Evolutionary conservation across 2,113 vertebrate species (phyloP).

Genomic region (Kobus ellipsiprymnus): DNA sequence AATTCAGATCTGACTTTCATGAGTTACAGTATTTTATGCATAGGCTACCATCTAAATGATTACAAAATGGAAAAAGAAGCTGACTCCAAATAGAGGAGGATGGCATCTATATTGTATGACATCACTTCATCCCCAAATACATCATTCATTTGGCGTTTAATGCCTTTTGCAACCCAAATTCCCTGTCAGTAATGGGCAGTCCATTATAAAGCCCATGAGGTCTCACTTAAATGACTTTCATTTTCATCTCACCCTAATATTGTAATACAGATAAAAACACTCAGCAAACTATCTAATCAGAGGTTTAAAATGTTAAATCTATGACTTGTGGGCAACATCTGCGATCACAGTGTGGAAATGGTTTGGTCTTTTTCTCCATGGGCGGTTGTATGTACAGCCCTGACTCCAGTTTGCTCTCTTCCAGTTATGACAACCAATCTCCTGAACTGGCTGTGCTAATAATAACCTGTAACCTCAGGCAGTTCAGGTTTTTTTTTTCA

Average conservation of each 20-base stretch:
- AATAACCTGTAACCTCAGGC: neutral
- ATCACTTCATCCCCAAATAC: neutral
- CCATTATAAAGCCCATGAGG: neutral
- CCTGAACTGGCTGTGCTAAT: neutral
- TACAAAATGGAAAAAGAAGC: neutral
- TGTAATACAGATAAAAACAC: neutral
- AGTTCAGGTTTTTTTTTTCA: neutral
- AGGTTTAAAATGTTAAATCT: neutral
- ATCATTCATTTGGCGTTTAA: neutral
- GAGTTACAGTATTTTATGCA: neutral
- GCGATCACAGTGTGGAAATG: neutral
- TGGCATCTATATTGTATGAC: rapidly evolving
- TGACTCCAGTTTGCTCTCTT: neutral
- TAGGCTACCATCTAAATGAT: neutral
- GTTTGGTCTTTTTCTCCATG: neutral
- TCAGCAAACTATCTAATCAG: neutral
- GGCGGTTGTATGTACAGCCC: neutral
- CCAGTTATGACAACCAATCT: neutral
- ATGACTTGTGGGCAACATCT: neutral
- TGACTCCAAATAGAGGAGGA: neutral
- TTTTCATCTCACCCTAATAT: neutral
- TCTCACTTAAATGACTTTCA: neutral
- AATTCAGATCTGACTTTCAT: neutral
- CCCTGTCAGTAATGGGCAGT: neutral
- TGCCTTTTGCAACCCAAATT: neutral